Percentiles rank a stretch among this genome's conserved stretches.
Conservation (phyloP, 2,797 vertebrate species). For the Rhynchonycteris naso region DNA sequence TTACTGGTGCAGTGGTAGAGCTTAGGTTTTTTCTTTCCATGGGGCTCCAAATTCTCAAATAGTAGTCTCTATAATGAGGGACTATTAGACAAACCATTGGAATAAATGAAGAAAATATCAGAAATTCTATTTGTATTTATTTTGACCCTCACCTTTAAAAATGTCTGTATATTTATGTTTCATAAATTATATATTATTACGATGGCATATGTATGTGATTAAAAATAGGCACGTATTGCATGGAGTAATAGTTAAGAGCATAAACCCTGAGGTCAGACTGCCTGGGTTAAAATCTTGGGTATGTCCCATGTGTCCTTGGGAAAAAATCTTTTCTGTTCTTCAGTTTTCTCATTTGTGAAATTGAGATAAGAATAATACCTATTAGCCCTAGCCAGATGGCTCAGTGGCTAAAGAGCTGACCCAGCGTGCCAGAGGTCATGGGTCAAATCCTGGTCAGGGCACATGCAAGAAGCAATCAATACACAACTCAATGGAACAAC, state of each 20-base stretch:
- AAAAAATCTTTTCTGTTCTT: not conserved
- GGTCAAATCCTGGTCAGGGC: too few species aligned
- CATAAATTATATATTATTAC: not conserved
- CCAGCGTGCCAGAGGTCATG: too few species aligned
- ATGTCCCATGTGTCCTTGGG: not conserved
- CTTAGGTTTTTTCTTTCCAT: not conserved
- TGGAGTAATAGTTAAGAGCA: not conserved
- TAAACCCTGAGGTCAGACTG: not conserved
- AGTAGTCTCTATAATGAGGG: not conserved
- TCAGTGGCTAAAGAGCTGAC: too few species aligned
- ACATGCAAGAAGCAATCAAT: too few species aligned
- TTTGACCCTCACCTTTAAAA: conserved; percentile 32
- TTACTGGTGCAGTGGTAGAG: not conserved
- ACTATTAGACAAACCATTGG: not conserved
- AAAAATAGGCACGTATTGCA: not conserved
- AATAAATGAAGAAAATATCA: not conserved
- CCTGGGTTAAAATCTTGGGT: not conserved
- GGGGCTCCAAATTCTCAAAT: not conserved
- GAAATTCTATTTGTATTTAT: conserved; percentile 18
- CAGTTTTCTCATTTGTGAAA: not conserved
- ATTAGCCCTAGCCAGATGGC: too few species aligned
- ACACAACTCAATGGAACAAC: too few species aligned
- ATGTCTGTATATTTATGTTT: not conserved
- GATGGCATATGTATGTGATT: not conserved
- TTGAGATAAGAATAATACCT: not conserved